These are phyloP conservation scores for Ornithoptera alexandrae DNA, from an alignment of 2,888 invertebrate genomes.

Conservation along the genomic window DNA sequence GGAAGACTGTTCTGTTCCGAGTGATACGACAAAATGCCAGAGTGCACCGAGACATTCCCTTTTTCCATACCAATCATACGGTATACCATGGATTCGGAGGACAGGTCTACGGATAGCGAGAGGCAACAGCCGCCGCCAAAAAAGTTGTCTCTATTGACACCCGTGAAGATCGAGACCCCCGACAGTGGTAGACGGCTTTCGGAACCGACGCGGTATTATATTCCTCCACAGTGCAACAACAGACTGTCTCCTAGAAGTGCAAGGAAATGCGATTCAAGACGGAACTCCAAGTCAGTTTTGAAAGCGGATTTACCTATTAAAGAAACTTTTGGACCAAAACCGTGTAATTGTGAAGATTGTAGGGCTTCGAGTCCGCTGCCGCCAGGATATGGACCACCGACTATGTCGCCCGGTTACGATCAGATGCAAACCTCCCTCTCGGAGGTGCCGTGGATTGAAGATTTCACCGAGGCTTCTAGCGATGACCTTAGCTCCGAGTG, in stretches of 20 bases:
- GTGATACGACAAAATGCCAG: slow-evolving; percentile 61
- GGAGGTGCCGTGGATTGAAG: slow-evolving; percentile 87
- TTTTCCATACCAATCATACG: slow-evolving; percentile 73
- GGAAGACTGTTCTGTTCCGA: slow-evolving; percentile 43
- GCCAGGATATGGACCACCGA: slow-evolving; percentile 69
- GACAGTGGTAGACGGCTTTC: slow-evolving; percentile 65
- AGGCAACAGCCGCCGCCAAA: slow-evolving; percentile 62
- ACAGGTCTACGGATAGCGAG: slow-evolving; percentile 46
- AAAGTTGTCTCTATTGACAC: slow-evolving; percentile 69
- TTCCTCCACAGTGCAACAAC: slow-evolving; percentile 73
- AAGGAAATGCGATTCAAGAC: slow-evolving; percentile 62
- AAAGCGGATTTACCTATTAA: slow-evolving; percentile 55
- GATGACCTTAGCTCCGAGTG: slow-evolving; percentile 95
- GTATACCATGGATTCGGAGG: slow-evolving; percentile 75
- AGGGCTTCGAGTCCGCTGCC: slow-evolving; percentile 77
- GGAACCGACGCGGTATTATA: slow-evolving; percentile 67
- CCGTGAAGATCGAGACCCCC: slow-evolving; percentile 72
- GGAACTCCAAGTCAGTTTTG: slow-evolving; percentile 57
- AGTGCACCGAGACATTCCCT: slow-evolving; percentile 70
- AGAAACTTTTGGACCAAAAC: slow-evolving; percentile 60
- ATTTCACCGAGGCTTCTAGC: slow-evolving; percentile 94
- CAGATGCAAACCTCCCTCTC: slow-evolving; percentile 88
- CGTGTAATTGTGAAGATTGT: slow-evolving; percentile 73
- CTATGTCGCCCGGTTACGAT: slow-evolving; percentile 84
- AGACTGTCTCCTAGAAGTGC: slow-evolving; percentile 70